phyloP scores from a whole-genome alignment of 2,797 vertebrate genomes.

The Trematocara caparti region DNA sequence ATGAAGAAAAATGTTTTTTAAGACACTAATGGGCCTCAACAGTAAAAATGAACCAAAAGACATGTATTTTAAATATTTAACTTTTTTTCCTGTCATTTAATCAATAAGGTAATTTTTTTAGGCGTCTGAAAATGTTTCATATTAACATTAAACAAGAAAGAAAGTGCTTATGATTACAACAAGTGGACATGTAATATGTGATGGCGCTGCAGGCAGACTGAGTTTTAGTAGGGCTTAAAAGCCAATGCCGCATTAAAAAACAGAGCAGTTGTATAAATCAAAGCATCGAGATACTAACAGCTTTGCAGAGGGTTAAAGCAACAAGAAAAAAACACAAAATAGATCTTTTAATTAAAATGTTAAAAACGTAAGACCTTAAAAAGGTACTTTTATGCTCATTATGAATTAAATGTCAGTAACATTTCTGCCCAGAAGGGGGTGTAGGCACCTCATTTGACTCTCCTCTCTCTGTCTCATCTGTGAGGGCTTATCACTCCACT shows the following conservation, averaged over 20 bases:
- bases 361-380: fast-evolving
- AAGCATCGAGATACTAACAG: not conserved
- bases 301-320: not conserved
- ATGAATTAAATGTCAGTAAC: not conserved
- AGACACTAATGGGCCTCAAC: not conserved
- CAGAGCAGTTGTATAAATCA: not conserved
- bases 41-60: not conserved
- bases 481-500: constrained; percentile 7
- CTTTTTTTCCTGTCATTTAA: not conserved
- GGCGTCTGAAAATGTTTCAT: not conserved
- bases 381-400: not conserved
- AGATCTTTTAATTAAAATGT: not conserved
- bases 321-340: not conserved
- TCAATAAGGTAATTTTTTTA: not conserved
- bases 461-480: not conserved
- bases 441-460: constrained; percentile 52
- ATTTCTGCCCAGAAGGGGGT: constrained; percentile 66
- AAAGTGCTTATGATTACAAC: not conserved
- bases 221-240: not conserved
- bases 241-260: not conserved
- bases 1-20: not conserved
- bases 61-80: not conserved
- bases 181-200: not conserved
- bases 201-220: not conserved
- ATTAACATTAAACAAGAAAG: not conserved